Conservation (phyloP, 2,113 vertebrate species). For the Circaetus gallicus region DNA sequence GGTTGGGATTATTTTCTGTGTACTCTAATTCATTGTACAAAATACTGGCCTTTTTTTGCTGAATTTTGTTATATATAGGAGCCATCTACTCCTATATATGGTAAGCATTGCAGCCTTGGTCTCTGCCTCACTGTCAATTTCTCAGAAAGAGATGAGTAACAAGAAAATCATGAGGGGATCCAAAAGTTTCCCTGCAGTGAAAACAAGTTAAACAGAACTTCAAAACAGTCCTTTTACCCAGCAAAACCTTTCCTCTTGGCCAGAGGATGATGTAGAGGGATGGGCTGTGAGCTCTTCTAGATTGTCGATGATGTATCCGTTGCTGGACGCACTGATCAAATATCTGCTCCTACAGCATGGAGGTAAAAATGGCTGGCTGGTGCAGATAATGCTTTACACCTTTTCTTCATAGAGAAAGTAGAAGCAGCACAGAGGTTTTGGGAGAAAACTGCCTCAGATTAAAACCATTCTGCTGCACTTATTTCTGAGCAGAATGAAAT, state of each 20-base stretch:
- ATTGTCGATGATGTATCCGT: background rate
- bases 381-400: background rate
- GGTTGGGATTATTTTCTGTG: background rate
- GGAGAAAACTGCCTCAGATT: background rate
- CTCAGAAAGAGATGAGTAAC: background rate
- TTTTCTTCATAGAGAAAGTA: background rate
- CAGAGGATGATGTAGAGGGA: background rate
- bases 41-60: background rate
- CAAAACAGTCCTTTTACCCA: background rate
- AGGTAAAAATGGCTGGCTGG: background rate
- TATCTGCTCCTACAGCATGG: background rate
- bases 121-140: background rate
- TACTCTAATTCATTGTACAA: background rate
- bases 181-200: background rate
- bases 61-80: background rate
- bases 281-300: background rate
- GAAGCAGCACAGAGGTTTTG: background rate
- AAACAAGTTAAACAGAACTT: background rate
- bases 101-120: background rate
- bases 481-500: background rate
- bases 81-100: background rate
- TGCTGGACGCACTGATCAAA: background rate
- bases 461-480: background rate
- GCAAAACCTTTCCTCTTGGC: background rate
- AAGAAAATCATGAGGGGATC: background rate